Conservation (phyloP, 2,888 invertebrate genomes). For the Zeuzera pyrina region DNA sequence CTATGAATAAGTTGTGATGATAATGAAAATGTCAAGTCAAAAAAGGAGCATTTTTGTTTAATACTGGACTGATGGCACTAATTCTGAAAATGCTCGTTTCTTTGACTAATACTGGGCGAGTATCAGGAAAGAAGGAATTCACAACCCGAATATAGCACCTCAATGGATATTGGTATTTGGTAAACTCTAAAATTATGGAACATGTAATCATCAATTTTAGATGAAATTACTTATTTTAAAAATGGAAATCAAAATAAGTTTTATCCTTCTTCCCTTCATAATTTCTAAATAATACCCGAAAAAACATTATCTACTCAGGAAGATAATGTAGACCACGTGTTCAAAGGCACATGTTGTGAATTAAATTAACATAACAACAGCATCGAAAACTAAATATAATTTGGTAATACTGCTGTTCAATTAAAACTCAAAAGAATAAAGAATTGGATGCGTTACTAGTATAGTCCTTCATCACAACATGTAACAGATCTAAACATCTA, state of each 20-base stretch:
- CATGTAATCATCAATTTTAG: constrained; percentile 25
- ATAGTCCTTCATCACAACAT: constrained; percentile 62
- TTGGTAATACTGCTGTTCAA: constrained; percentile 36
- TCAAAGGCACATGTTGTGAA: constrained; percentile 60
- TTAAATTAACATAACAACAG: constrained; percentile 26
- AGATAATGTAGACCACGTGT: constrained; percentile 27
- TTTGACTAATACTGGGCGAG: constrained; percentile 69
- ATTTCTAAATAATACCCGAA: constrained; percentile 47
- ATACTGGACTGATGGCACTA: constrained; percentile 71
- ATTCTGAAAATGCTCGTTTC: constrained; percentile 57
- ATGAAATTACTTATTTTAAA: no score
- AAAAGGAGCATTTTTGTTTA: constrained; percentile 55
- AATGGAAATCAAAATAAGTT: constrained; percentile 21
- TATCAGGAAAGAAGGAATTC: constrained; percentile 64
- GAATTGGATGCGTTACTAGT: constrained; percentile 28
- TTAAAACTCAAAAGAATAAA: constrained; percentile 1
- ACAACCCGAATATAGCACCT: constrained; percentile 68
- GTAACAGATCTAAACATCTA: constrained; percentile 65
- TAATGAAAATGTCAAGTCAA: constrained; percentile 58
- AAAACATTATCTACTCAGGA: constrained; percentile 21
- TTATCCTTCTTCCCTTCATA: constrained; percentile 60
- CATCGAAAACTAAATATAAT: constrained; percentile 30
- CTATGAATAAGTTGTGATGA: constrained; percentile 69
- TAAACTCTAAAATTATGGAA: constrained; percentile 38
- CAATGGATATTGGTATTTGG: constrained; percentile 38